These are phyloP conservation scores for Zaprionus ornatus DNA, from an alignment of 1,140 invertebrate species.

Conservation along the genomic window DNA sequence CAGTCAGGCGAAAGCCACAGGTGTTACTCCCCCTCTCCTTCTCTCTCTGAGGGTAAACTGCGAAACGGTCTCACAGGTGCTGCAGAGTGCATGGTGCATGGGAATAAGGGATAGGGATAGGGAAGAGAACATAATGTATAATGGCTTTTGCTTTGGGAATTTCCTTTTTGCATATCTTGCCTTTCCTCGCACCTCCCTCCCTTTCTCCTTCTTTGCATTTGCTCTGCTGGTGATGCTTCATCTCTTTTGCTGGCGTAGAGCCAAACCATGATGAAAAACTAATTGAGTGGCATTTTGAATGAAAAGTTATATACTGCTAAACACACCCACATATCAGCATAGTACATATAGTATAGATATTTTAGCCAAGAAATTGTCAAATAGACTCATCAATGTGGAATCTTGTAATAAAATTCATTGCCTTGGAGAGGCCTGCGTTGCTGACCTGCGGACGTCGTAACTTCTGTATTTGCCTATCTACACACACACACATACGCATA, in stretches of 20 bases:
- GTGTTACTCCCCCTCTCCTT: constrained; percentile 33
- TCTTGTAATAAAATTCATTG: constrained; percentile 71
- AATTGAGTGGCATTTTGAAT: constrained; percentile 66
- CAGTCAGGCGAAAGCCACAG: constrained; percentile 58
- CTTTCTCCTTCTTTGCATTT: background rate
- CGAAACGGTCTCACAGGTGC: constrained; percentile 57
- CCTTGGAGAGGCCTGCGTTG: constrained; percentile 49
- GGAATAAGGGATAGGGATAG: constrained; percentile 16
- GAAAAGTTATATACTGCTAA: constrained; percentile 33
- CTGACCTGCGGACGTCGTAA: constrained; percentile 30
- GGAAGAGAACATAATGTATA: constrained; percentile 12
- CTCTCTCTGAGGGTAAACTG: constrained; percentile 32
- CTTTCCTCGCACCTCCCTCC: background rate
- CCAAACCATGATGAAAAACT: constrained; percentile 70
- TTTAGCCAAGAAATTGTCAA: constrained; percentile 21
- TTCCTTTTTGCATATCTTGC: constrained; percentile 38
- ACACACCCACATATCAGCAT: constrained; percentile 2
- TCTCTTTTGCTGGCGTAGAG: constrained; percentile 37
- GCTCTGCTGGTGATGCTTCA: background rate
- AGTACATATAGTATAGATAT: background rate
- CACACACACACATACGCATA: background rate
- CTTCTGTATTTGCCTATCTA: background rate
- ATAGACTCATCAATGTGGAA: constrained; percentile 67
- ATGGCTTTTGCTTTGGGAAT: constrained; percentile 53
- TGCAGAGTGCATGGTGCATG: constrained; percentile 15